phyloP scores from a whole-genome alignment of 2,797 vertebrate genomes.

The Eospalax fontanierii region DNA sequence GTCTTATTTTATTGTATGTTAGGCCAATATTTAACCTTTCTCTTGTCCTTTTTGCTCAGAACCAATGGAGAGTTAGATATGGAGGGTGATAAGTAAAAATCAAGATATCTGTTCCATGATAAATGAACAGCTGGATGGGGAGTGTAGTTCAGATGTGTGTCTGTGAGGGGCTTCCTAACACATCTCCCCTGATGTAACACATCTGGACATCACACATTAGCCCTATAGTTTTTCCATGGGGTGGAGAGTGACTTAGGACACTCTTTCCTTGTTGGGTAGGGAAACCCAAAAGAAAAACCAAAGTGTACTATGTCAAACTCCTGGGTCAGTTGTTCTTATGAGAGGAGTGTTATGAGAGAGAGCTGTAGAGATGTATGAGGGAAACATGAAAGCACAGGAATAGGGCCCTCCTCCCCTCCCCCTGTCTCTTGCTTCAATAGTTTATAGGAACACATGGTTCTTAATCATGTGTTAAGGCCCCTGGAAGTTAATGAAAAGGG shows the following conservation, averaged over 20 bases:
- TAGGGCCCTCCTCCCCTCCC: fast-evolving
- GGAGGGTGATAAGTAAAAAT: neutral
- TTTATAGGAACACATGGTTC: neutral
- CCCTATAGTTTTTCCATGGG: neutral
- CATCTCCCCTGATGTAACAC: neutral
- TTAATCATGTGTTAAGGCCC: neutral
- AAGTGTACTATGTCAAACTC: neutral
- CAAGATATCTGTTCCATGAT: neutral
- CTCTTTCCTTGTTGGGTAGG: neutral
- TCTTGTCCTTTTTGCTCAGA: slow-evolving; percentile 4
- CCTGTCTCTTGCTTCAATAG: neutral
- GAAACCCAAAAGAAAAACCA: neutral
- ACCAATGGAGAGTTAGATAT: neutral
- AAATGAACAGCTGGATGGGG: neutral
- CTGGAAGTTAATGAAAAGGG: slow-evolving; percentile 13
- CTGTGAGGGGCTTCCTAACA: neutral
- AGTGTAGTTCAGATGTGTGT: neutral
- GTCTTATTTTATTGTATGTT: neutral
- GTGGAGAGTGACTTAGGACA: neutral
- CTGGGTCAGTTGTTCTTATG: neutral
- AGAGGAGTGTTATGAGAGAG: neutral
- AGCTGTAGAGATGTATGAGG: neutral
- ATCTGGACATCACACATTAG: neutral
- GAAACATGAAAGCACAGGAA: neutral
- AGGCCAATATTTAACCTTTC: slow-evolving; percentile 27